A percentile compares a stretch with the other conserved stretches of the same genome.
Conservation (phyloP, 1,140 invertebrate genomes). For the Himalopsyche phryganea region DNA sequence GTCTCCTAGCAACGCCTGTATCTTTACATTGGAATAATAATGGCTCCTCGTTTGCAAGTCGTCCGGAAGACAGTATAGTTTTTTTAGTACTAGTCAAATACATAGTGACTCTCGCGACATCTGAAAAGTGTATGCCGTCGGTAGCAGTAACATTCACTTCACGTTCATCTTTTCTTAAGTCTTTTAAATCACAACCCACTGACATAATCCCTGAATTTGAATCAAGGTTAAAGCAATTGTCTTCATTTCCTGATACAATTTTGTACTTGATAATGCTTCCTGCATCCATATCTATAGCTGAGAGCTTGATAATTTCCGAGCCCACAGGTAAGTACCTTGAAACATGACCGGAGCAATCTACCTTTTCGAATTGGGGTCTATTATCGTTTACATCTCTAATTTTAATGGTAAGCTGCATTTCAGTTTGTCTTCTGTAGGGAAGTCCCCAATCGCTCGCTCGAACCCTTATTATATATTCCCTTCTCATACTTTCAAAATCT, state of each 20-base stretch:
- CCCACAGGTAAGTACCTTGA: constrained; percentile 69
- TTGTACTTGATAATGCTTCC: constrained; percentile 78
- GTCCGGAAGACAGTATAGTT: constrained; percentile 34
- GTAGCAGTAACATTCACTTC: constrained; percentile 77
- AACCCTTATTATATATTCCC: constrained; percentile 70
- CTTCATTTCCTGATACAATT: constrained; percentile 78
- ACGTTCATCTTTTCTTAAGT: constrained; percentile 59
- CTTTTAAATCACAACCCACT: constrained; percentile 66
- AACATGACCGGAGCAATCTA: constrained; percentile 75
- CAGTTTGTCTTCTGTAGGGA: constrained; percentile 78
- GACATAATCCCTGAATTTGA: constrained; percentile 59
- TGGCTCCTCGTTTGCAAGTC: constrained; percentile 39
- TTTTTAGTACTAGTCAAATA: constrained; percentile 62
- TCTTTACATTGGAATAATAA: constrained; percentile 71
- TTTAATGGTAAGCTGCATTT: constrained; percentile 72
- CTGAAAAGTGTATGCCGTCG: constrained; percentile 81
- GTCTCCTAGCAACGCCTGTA: constrained; percentile 68
- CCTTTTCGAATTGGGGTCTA: constrained; percentile 72
- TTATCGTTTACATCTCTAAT: constrained; percentile 85
- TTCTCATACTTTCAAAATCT: constrained; percentile 80
- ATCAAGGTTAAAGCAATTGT: constrained; percentile 80
- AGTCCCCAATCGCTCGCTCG: constrained; percentile 87
- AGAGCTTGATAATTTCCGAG: constrained; percentile 75
- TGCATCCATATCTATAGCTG: constrained; percentile 84
- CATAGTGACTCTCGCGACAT: constrained; percentile 63